Evolutionary conservation across 2,797 vertebrate species (phyloP).

Genomic region (Coluber constrictor): DNA sequence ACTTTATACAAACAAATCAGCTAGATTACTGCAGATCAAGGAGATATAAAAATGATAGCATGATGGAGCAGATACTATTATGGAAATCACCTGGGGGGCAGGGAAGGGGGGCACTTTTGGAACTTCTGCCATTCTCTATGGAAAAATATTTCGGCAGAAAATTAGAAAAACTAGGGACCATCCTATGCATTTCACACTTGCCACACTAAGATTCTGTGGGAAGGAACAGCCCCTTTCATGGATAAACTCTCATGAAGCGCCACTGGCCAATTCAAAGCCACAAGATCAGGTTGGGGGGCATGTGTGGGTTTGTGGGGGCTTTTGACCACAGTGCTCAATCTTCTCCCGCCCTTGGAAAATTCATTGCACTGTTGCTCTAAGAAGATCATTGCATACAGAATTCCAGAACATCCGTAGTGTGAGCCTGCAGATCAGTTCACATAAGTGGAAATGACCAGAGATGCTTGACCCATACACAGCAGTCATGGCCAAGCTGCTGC

Average conservation of each 20-base stretch:
- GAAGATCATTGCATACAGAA: background rate
- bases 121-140: conserved; percentile 34
- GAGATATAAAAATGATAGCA: conserved; percentile 39
- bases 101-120: background rate
- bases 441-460: background rate
- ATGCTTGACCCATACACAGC: no score
- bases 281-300: background rate
- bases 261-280: background rate
- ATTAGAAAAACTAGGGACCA: conserved; percentile 37
- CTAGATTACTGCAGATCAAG: conserved; percentile 50
- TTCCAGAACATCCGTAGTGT: background rate
- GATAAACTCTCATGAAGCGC: background rate
- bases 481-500: background rate
- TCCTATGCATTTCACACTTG: conserved; percentile 23
- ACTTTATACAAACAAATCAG: conserved; percentile 65
- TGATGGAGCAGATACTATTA: conserved; percentile 12
- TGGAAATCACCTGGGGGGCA: conserved; percentile 2
- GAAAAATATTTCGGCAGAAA: conserved; percentile 56
- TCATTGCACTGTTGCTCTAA: background rate
- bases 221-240: no score
- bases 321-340: background rate
- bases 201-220: background rate
- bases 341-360: background rate
- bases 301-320: fast-evolving
- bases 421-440: background rate